phyloP scores from a whole-genome alignment of 2,113 vertebrate genomes.

The Lethenteron camtschaticum region DNA sequence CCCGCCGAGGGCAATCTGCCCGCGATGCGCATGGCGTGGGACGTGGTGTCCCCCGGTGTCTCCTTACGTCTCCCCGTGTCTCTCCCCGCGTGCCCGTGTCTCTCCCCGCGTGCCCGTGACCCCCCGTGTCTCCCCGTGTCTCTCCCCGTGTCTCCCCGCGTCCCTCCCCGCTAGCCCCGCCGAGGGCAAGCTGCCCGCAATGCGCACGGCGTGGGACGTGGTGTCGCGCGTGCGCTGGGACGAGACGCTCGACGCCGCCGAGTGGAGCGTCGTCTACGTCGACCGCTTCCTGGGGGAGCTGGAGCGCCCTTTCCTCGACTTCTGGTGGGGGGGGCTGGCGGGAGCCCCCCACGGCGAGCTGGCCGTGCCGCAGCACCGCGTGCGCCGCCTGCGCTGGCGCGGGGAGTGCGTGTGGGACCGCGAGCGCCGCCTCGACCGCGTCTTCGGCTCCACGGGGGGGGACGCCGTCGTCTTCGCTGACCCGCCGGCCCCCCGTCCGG shows the following conservation, averaged over 20 bases:
- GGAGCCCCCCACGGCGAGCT: conserved; percentile 36
- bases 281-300: conserved; percentile 50
- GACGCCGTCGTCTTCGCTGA: conserved; percentile 40
- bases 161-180: too few species aligned
- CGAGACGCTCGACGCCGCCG: conserved; percentile 19
- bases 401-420: conserved; percentile 45
- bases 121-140: too few species aligned
- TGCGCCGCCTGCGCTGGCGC: conserved; percentile 46
- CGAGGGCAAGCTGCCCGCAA: conserved; percentile 22
- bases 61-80: too few species aligned
- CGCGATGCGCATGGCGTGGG: too few species aligned
- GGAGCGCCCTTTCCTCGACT: conserved; percentile 46
- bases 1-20: too few species aligned
- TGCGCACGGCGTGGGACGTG: conserved; percentile 52
- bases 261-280: conserved; percentile 45
- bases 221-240: conserved; percentile 53
- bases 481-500: conserved; percentile 9
- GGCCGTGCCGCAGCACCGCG: conserved; percentile 46
- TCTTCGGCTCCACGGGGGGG: conserved; percentile 50
- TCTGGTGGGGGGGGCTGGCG: conserved; percentile 43
- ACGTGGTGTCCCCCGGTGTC: too few species aligned
- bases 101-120: too few species aligned
- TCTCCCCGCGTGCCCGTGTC: too few species aligned
- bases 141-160: too few species aligned
- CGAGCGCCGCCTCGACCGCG: conserved; percentile 32